Conservation (phyloP, 2,888 invertebrate genomes). For the Ceriagrion tenellum region DNA sequence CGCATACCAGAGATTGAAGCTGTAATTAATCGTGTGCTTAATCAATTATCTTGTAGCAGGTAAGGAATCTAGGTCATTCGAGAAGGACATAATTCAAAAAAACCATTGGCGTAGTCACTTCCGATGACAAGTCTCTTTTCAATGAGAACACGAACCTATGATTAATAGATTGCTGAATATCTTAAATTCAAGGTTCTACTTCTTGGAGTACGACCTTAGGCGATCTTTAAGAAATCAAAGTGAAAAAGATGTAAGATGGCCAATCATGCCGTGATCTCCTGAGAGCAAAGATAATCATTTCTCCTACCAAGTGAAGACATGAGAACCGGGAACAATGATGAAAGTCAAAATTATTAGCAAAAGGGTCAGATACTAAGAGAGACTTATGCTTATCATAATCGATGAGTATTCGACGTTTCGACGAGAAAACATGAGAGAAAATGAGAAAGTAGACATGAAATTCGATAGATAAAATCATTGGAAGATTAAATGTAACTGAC, state of each 20-base stretch:
- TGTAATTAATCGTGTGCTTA: neutral
- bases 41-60: neutral
- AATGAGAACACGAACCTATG: neutral
- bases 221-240: neutral
- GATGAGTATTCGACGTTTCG: no score
- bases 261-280: neutral
- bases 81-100: neutral
- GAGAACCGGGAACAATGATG: neutral
- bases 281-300: neutral
- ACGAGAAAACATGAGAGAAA: no score
- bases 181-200: constrained; percentile 14
- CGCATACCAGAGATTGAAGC: neutral
- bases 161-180: neutral
- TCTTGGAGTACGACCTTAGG: neutral
- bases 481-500: no score
- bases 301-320: neutral
- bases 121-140: neutral
- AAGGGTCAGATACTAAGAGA: no score
- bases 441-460: no score
- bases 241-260: neutral
- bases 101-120: neutral
- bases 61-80: neutral
- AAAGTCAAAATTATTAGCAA: no score
- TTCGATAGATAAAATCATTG: no score
- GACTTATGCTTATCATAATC: no score